A percentile compares a stretch with the other conserved stretches of the same genome.
These are phyloP conservation scores for Teleogryllus oceanicus DNA, from an alignment of 2,888 invertebrate species.

Conservation along the genomic window DNA sequence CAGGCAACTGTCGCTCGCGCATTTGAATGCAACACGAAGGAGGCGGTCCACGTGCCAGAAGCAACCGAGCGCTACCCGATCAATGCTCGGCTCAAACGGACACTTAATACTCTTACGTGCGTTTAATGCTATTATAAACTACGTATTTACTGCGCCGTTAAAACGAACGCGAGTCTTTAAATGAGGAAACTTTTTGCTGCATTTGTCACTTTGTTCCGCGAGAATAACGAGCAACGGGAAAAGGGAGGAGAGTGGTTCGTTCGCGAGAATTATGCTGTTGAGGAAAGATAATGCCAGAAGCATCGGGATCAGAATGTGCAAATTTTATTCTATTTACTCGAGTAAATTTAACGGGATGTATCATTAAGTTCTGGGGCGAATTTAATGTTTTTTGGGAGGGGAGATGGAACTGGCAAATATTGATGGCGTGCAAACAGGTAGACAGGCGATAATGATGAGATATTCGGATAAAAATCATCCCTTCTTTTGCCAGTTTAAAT, in stretches of 20 bases:
- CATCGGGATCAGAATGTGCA: background rate
- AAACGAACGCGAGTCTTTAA: background rate
- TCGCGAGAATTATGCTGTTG: background rate
- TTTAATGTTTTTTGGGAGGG: background rate
- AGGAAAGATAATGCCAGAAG: slow-evolving; percentile 1
- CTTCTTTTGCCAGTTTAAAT: too few species aligned
- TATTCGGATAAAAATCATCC: too few species aligned
- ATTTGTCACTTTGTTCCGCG: background rate
- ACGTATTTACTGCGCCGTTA: slow-evolving; percentile 2
- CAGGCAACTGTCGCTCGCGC: too few species aligned
- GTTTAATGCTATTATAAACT: slow-evolving; percentile 18
- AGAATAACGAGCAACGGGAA: background rate
- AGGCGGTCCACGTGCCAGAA: background rate
- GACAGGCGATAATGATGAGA: too few species aligned
- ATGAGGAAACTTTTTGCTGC: slow-evolving; percentile 4
- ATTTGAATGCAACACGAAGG: too few species aligned
- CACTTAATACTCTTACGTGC: background rate
- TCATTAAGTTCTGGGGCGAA: background rate
- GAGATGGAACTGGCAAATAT: background rate
- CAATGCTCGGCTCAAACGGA: background rate
- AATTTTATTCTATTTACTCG: background rate
- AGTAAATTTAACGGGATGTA: background rate
- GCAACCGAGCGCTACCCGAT: background rate
- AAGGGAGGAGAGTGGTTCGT: background rate
- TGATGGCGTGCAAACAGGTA: too few species aligned